Percentiles rank a stretch among this genome's conserved stretches.
Conservation (phyloP, 1,140 invertebrate genomes). For the Lerema accius region DNA sequence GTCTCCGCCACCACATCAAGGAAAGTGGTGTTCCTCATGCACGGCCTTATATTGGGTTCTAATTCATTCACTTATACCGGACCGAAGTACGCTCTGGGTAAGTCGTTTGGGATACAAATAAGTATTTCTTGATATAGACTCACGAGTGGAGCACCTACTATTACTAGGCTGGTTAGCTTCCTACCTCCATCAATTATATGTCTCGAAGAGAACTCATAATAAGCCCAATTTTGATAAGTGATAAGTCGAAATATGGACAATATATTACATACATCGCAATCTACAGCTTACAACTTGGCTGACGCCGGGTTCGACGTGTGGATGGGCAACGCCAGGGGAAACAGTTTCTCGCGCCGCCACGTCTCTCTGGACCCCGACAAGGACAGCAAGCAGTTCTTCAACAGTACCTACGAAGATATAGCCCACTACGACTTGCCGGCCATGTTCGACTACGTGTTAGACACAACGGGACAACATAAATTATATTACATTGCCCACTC, state of each 20-base stretch:
- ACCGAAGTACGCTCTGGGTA: slow-evolving; percentile 48
- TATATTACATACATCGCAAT: no score
- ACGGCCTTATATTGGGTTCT: slow-evolving; percentile 85
- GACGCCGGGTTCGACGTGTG: slow-evolving; percentile 89
- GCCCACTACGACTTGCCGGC: slow-evolving; percentile 86
- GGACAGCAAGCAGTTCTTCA: slow-evolving; percentile 80
- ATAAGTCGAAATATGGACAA: no score
- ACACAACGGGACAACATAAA: slow-evolving; percentile 74
- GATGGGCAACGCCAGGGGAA: slow-evolving; percentile 84
- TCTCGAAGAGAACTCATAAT: no score
- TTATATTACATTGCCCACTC: slow-evolving; percentile 83
- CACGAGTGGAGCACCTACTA: no score
- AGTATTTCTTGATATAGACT: no score
- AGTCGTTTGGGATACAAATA: no score
- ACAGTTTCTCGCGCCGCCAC: slow-evolving; percentile 82
- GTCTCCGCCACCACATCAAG: slow-evolving; percentile 31
- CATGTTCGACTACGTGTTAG: slow-evolving; percentile 85
- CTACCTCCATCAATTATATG: no score
- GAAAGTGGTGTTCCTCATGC: slow-evolving; percentile 84
- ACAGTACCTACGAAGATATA: slow-evolving; percentile 86
- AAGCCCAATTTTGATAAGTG: no score
- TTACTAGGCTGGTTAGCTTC: no score
- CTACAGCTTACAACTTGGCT: slow-evolving; percentile 73
- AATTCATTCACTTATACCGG: slow-evolving; percentile 81
- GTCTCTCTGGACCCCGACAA: slow-evolving; percentile 70